phyloP scores from a whole-genome alignment of 2,113 vertebrate genomes.

The Leuciscus idus region DNA sequence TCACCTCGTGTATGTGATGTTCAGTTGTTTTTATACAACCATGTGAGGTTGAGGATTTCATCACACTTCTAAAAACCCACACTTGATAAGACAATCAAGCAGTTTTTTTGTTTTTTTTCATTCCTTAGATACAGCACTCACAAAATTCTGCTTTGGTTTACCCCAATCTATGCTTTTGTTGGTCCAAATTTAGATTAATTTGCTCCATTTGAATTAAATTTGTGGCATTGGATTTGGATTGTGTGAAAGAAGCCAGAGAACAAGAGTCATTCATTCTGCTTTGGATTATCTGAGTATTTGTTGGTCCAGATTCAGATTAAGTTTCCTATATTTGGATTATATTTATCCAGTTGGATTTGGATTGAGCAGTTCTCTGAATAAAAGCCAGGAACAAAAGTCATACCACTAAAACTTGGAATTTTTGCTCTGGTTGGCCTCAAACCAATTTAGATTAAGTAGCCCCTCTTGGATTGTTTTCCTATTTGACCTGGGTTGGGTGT shows the following conservation, averaged over 20 bases:
- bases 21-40: conserved; percentile 2
- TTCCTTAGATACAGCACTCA: neutral
- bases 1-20: conserved; percentile 33
- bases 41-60: neutral
- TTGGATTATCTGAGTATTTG: neutral
- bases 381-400: neutral
- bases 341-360: neutral
- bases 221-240: neutral
- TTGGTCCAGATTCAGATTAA: neutral
- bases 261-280: neutral
- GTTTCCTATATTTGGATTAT: neutral
- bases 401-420: neutral
- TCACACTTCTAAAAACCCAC: neutral
- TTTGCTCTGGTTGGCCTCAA: neutral
- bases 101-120: neutral
- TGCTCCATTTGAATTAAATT: neutral
- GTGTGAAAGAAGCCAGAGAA: neutral
- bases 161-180: neutral
- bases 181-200: neutral
- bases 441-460: neutral
- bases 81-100: neutral
- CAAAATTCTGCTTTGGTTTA: neutral
- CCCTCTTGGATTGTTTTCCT: neutral
- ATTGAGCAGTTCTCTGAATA: neutral
- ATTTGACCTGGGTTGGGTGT: neutral